Conservation (phyloP, 2,888 invertebrate genomes). For the Tetragonisca angustula region DNA sequence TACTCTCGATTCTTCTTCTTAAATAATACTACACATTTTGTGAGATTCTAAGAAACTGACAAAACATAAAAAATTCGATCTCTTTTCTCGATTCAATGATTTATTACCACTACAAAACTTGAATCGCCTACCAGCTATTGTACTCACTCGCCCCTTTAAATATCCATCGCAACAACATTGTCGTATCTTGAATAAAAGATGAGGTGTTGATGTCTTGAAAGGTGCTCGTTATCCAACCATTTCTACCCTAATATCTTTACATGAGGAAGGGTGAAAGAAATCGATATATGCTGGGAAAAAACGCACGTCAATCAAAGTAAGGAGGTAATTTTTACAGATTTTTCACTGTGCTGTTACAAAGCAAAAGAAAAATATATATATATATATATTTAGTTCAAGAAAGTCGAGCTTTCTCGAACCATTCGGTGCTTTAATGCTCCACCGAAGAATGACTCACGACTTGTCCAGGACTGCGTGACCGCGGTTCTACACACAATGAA, state of each 20-base stretch:
- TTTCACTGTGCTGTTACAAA: not conserved
- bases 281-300: conserved; percentile 1
- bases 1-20: too few species aligned
- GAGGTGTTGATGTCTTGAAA: conserved; percentile 11
- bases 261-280: not conserved
- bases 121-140: not conserved
- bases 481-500: not conserved
- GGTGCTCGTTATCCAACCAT: conserved; percentile 11
- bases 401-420: conserved; percentile 1
- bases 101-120: too few species aligned
- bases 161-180: not conserved
- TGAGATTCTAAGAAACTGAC: not conserved
- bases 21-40: not conserved
- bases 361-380: not conserved
- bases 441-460: conserved; percentile 7
- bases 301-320: not conserved
- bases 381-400: not conserved
- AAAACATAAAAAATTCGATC: not conserved
- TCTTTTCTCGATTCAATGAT: not conserved
- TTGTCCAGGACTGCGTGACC: conserved; percentile 17
- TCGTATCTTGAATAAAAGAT: conserved; percentile 23
- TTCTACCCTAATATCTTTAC: conserved; percentile 10
- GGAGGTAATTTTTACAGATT: not conserved
- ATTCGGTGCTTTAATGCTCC: not conserved
- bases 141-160: not conserved